These are phyloP conservation scores for Manis javanica DNA, from an alignment of 2,797 vertebrate genomes.

Conservation along the genomic window DNA sequence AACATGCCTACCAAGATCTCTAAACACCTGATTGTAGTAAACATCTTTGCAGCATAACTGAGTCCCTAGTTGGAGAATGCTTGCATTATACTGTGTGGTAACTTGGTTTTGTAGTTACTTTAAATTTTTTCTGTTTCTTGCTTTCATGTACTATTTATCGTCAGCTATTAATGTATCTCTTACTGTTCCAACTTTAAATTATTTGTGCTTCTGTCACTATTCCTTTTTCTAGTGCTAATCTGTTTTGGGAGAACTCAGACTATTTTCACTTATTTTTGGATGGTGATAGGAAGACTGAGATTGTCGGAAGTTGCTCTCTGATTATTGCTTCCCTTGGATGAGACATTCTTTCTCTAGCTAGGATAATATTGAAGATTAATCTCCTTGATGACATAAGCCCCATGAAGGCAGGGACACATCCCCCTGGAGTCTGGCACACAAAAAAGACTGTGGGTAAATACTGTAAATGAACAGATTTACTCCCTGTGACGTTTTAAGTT, in stretches of 20 bases:
- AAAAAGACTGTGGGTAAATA: not conserved
- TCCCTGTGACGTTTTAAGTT: not conserved
- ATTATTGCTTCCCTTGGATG: conserved; percentile 21
- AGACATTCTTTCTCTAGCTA: not conserved
- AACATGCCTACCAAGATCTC: not conserved
- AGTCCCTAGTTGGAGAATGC: not conserved
- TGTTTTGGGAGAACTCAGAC: not conserved
- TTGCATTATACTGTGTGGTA: not conserved
- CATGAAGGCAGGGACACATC: not conserved
- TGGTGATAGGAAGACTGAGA: conserved; percentile 1
- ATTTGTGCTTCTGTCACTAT: not conserved
- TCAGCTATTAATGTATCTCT: not conserved
- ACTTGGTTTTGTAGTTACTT: not conserved
- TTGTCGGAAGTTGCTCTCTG: not conserved
- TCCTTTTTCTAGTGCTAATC: conserved; percentile 11
- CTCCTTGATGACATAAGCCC: not conserved
- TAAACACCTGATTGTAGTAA: not conserved
- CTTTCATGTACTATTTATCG: not conserved
- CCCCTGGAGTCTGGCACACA: not conserved
- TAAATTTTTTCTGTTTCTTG: not conserved
- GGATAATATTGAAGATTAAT: not conserved
- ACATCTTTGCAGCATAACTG: not conserved
- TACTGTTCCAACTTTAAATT: not conserved
- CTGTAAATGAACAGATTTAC: not conserved
- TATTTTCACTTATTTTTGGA: not conserved